Evolutionary conservation across 2,113 vertebrate species (phyloP).

Genomic region (Acanthisitta chloris): DNA sequence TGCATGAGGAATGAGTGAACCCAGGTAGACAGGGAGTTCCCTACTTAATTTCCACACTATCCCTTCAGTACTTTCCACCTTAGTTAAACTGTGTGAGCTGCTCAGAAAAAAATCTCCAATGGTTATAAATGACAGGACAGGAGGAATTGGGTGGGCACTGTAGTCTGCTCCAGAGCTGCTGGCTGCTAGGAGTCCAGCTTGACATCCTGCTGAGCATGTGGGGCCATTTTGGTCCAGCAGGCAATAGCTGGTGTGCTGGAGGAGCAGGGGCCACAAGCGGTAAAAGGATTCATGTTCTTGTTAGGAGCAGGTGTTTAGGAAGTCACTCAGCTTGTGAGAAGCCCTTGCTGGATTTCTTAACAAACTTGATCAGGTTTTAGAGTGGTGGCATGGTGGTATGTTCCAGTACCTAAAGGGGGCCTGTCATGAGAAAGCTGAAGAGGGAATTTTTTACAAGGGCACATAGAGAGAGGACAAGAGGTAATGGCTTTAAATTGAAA

Average conservation of each 20-base stretch:
- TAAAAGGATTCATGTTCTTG: not conserved
- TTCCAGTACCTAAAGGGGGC: not conserved
- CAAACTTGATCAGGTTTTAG: not conserved
- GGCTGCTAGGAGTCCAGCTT: not conserved
- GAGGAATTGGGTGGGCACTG: too few relatives aligned
- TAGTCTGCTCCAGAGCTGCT: not conserved
- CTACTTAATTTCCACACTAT: not conserved
- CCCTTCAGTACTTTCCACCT: not conserved
- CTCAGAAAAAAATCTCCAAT: not conserved
- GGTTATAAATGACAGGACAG: not conserved
- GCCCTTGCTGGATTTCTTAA: not conserved
- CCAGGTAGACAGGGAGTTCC: not conserved
- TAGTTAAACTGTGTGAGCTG: not conserved
- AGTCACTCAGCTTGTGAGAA: not conserved
- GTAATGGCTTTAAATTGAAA: not conserved
- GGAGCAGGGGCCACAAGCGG: not conserved
- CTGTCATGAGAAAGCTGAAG: not conserved
- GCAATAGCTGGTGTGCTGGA: not conserved
- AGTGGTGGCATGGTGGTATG: rapidly evolving
- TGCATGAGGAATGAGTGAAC: not conserved
- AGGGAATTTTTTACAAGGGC: not conserved
- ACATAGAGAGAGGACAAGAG: not conserved
- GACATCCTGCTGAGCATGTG: not conserved
- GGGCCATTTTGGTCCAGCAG: not conserved
- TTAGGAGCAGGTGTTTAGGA: not conserved